Percentiles rank a stretch among this genome's conserved stretches.
Evolutionary conservation across 2,113 vertebrate species (phyloP).

Genomic region (Sylvilagus bachmani): DNA sequence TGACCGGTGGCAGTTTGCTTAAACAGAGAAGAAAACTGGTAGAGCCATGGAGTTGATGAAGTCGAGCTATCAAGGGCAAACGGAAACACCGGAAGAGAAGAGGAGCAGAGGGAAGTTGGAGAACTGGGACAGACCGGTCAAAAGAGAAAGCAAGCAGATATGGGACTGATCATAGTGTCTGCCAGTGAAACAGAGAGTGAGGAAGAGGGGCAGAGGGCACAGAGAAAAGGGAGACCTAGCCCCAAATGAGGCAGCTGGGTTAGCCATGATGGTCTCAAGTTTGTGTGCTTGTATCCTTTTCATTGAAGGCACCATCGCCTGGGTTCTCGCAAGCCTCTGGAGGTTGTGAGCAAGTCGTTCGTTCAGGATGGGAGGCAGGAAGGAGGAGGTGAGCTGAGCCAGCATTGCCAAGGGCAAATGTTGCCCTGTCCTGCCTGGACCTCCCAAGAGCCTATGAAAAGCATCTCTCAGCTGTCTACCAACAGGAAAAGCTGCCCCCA

Average conservation of each 20-base stretch:
- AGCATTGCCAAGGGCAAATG: neutral
- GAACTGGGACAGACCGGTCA: neutral
- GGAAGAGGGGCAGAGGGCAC: neutral
- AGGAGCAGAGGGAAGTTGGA: neutral
- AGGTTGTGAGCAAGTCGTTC: neutral
- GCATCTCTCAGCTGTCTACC: neutral
- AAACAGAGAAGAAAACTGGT: neutral
- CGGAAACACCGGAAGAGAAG: neutral
- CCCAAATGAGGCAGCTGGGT: neutral
- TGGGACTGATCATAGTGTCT: neutral
- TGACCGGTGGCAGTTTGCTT: neutral
- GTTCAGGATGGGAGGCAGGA: neutral
- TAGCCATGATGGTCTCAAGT: neutral
- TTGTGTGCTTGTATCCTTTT: conserved; percentile 6
- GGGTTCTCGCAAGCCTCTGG: neutral
- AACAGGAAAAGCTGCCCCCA: too few species aligned
- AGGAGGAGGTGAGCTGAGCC: neutral
- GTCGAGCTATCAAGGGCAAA: neutral
- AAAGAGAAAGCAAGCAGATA: neutral
- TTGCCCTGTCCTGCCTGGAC: neutral
- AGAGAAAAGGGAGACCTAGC: neutral
- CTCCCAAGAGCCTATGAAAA: neutral
- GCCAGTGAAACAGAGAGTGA: neutral
- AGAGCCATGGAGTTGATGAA: neutral
- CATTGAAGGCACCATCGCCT: neutral